A percentile compares a stretch with the other conserved stretches of the same genome.
Conservation (phyloP, 2,888 invertebrate genomes). For the Abrostola triplasia region DNA sequence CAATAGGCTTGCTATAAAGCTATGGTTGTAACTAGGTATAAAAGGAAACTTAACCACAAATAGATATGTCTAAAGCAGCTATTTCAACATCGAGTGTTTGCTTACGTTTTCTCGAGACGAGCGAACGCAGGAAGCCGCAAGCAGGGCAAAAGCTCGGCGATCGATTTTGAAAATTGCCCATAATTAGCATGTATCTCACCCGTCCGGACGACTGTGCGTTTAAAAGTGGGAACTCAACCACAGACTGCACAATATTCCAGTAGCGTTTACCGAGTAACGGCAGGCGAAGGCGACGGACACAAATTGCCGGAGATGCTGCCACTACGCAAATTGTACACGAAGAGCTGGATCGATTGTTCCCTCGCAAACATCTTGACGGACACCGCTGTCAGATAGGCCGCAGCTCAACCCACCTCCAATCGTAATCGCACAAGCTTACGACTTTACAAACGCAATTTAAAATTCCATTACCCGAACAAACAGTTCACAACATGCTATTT, state of each 20-base stretch:
- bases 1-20: constrained; percentile 6
- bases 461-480: constrained; percentile 43
- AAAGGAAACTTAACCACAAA: constrained; percentile 50
- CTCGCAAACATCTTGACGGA: constrained; percentile 57
- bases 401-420: constrained; percentile 15
- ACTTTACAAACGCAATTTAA: constrained; percentile 35
- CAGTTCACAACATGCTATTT: constrained; percentile 38
- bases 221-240: constrained; percentile 83
- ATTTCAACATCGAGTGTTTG: constrained; percentile 64
- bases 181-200: constrained; percentile 87
- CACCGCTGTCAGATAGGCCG: constrained; percentile 41
- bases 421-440: constrained; percentile 32
- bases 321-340: constrained; percentile 82
- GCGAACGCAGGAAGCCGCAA: constrained; percentile 83
- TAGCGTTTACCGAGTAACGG: constrained; percentile 87
- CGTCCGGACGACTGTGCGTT: constrained; percentile 81
- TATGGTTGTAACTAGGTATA: constrained; percentile 26
- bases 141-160: constrained; percentile 82
- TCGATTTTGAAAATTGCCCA: constrained; percentile 88
- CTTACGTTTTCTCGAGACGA: constrained; percentile 69
- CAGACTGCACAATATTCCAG: constrained; percentile 85
- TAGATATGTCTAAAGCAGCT: constrained; percentile 49
- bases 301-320: constrained; percentile 85
- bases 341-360: constrained; percentile 78
- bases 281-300: constrained; percentile 83